phyloP scores from a whole-genome alignment of 2,113 vertebrate species.

The Calyptommatus sinebrachiatus region DNA sequence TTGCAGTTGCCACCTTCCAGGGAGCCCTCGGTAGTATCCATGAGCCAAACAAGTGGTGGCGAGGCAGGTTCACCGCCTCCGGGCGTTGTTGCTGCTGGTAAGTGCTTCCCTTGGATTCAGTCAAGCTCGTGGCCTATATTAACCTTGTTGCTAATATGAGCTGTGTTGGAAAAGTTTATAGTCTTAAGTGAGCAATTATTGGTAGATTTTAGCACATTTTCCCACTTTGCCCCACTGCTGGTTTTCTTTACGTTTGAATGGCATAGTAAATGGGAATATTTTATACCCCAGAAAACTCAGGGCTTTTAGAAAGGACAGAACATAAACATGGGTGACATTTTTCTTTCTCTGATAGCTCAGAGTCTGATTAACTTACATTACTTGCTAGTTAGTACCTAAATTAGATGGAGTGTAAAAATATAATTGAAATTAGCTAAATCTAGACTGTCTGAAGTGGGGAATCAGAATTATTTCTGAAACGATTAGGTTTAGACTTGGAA shows the following conservation, averaged over 20 bases:
- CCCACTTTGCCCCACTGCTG: background rate
- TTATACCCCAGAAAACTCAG: background rate
- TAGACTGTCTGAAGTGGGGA: slow-evolving; percentile 23
- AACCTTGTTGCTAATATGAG: slow-evolving; percentile 72
- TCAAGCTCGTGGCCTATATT: slow-evolving; percentile 49
- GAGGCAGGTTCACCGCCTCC: slow-evolving; percentile 90
- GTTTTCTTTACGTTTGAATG: slow-evolving; percentile 22
- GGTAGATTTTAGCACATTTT: slow-evolving; percentile 16
- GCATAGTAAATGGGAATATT: slow-evolving; percentile 7
- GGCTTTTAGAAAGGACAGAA: slow-evolving; percentile 40
- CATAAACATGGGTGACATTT: slow-evolving; percentile 36
- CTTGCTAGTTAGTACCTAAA: slow-evolving; percentile 15
- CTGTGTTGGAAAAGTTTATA: slow-evolving; percentile 77
- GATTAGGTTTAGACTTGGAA: slow-evolving; percentile 33
- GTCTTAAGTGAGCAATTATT: slow-evolving; percentile 55
- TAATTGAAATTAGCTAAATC: slow-evolving; percentile 17
- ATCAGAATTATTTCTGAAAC: slow-evolving; percentile 36
- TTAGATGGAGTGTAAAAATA: background rate
- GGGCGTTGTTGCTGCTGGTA: slow-evolving; percentile 90
- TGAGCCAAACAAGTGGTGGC: slow-evolving; percentile 97
- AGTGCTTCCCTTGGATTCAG: slow-evolving; percentile 60
- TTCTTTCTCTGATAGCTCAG: slow-evolving; percentile 25
- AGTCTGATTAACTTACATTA: slow-evolving; percentile 26
- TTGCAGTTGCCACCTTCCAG: slow-evolving; percentile 86
- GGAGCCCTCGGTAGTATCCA: slow-evolving; percentile 84